phyloP scores from a whole-genome alignment of 2,888 invertebrate genomes.

The Petrolisthes cinctipes region DNA sequence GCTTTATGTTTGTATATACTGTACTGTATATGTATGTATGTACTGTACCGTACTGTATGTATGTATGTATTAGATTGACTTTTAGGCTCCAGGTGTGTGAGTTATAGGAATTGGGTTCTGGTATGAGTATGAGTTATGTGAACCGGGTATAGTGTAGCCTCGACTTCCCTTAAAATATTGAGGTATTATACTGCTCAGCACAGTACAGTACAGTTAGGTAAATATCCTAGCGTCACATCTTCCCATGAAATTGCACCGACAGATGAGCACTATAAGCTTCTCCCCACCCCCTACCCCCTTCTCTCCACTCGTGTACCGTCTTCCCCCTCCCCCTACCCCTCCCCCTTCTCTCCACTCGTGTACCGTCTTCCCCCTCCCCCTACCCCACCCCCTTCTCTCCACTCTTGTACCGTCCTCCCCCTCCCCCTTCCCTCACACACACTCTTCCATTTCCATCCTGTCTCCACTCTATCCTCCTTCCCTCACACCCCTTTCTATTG shows the following conservation, averaged over 20 bases:
- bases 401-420: background rate
- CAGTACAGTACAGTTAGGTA: no score
- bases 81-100: no score
- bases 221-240: no score
- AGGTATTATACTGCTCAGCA: no score
- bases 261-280: no score
- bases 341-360: background rate
- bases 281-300: background rate
- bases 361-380: background rate
- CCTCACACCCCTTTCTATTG: background rate
- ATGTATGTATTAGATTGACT: slow-evolving; percentile 19
- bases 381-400: background rate
- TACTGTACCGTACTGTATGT: slow-evolving; percentile 6
- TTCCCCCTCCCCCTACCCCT: background rate
- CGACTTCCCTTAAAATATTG: no score
- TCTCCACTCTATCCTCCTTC: slow-evolving; percentile 7
- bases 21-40: no score
- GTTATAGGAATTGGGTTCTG: no score
- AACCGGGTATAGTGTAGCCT: no score
- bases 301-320: background rate
- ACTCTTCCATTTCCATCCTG: slow-evolving; percentile 8
- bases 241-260: no score
- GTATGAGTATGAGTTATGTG: no score
- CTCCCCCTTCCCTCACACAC: slow-evolving; percentile 15
- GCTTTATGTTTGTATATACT: no score